Evolutionary conservation across 1,140 invertebrate species (phyloP), one percentile per base, ranked within the genome.

Genomic region (Cotesia chilonis): DNA sequence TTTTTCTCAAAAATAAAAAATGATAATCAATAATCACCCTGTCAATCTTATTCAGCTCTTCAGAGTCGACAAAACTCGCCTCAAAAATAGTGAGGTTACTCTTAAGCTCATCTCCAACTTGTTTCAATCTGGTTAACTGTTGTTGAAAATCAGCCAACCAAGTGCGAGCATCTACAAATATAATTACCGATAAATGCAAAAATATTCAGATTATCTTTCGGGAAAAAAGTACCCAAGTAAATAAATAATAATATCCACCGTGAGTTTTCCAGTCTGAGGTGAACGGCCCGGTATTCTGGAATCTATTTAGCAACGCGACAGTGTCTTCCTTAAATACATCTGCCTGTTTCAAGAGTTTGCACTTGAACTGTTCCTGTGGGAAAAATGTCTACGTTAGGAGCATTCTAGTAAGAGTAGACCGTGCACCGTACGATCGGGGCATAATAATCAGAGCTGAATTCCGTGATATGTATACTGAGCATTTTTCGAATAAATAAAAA

Each of bases 71-170:
- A 51, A 92, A 89, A 77, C 90, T 92, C 54, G 94, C 90, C 66
- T 92, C 92, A 82, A 96, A 95, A 38, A 94, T 90, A 5, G 86
- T 87, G 57, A 95, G 87, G 76, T 94, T 92, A 70, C 88, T 85
- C 74, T 91, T 88, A 28, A 95, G 85, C 64, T 89, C 83, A 66
- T 88, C 86, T 81, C 95, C 93, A 78, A 90, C 90, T 35, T 89
- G 88, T 79, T 90, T 90, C 20, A 94, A 84, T 0, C 85, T 84
- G 17, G 90, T 85, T 3, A 94, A 83, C 79, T 91, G 88, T 3
- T 86, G 84, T 77, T 89, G 85, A 67, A 91, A 91, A 20, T 87
- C 84, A 57, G 84, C 85, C 10, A 95, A 82, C 80, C 90, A 90
- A 4, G 84, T 83, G 28, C 94, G 79, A 4, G 94, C 94, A 68